Evolutionary conservation across 2,113 vertebrate genomes (phyloP), one percentile per base, ranked within the genome.

Genomic region (Terrapene triunguis): DNA sequence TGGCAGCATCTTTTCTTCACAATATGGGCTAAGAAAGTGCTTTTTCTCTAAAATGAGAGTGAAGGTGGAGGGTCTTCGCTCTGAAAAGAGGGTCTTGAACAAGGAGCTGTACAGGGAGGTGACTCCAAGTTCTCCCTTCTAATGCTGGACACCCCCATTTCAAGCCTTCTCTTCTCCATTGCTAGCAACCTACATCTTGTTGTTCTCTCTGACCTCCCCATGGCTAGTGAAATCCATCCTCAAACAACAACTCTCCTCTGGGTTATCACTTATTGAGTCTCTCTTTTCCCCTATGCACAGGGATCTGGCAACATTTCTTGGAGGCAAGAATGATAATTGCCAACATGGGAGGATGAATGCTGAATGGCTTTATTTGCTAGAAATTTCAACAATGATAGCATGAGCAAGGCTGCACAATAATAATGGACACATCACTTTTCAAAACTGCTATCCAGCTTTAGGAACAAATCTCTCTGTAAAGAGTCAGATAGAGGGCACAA

Each of bases 311-410:
- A 78, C 72, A 57, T 65, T 47, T 96, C 84, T 92, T 25, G 54
- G 82, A 89, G 32, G 35, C 62, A 82, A 84, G 90, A 93, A 87
- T 80, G 69, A 44, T 35, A 53, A 25, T 13, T 87, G 24, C 82
- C 88, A 88, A 42, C 32, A 38, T 2, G 10, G 42, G 44, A 94
- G 87, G 89, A 47, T 57, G 50, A 82, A 85, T 82, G 87, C 85
- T 78, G 95, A 62, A 16, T 89, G n/a, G 35, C 51, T 27, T 96
- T 96, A 89, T 89, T 90, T 80, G 89, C 74, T 83, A 94, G 59
- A 80, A 91, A 65, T 32, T 24, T 44, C 65, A 90, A 50, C 78
- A 84, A 21, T 42, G 17, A 13, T 32, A 51, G 55, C 19, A 29
- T 3, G 25, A 76, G 50, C 89, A 69, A 87, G 42, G 38, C 55